These are phyloP conservation scores for Hypselothyrea guttata DNA, from an alignment of 2,888 invertebrate species.

Conservation along the genomic window DNA sequence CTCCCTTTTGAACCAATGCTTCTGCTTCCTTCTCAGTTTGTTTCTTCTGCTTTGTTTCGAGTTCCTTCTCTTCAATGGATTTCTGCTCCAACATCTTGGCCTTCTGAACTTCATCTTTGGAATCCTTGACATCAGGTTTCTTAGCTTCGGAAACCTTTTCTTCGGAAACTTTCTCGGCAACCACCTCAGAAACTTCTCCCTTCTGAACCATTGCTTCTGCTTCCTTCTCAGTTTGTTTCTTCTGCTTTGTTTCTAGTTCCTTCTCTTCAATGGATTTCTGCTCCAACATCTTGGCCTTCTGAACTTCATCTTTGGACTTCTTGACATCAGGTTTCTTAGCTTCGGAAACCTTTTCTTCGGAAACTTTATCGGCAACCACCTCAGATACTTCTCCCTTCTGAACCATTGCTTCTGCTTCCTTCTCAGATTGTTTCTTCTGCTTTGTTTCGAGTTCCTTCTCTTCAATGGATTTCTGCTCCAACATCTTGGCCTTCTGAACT, in stretches of 20 bases:
- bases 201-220: neutral
- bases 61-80: neutral
- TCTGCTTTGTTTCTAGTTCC: neutral
- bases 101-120: neutral
- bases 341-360: neutral
- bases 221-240: constrained; percentile 24
- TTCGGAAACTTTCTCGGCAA: constrained; percentile 4
- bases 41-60: neutral
- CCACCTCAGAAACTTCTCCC: constrained; percentile 3
- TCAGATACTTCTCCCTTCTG: constrained; percentile 1
- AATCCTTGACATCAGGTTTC: constrained; percentile 1
- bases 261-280: constrained; percentile 6
- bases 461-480: constrained; percentile 13
- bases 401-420: neutral
- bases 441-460: constrained; percentile 18
- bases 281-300: neutral
- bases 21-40: neutral
- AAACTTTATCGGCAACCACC: constrained; percentile 4
- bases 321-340: constrained; percentile 8
- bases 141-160: neutral
- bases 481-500: neutral
- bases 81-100: neutral
- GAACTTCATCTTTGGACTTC: constrained; percentile 13
- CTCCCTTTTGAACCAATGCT: neutral
- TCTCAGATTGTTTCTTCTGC: neutral